Percentiles rank a stretch among this genome's conserved stretches.
Conservation (phyloP, 2,113 vertebrate species). For the Centropus bengalensis region DNA sequence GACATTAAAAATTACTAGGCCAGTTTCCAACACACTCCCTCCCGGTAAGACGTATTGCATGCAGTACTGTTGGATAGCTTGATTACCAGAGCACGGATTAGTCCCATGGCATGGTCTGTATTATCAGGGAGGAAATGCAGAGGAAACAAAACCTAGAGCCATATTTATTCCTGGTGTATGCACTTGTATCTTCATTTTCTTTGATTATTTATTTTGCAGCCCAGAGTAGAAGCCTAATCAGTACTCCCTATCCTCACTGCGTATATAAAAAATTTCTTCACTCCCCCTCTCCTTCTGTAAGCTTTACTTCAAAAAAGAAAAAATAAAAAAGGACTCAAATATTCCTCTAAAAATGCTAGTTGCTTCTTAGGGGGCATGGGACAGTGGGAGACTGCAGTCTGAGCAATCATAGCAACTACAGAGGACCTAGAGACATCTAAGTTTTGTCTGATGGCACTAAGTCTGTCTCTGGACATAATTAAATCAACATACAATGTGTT, state of each 20-base stretch:
- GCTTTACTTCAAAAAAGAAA: not conserved
- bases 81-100: not conserved
- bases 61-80: not conserved
- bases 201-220: slow-evolving; percentile 2
- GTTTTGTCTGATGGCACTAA: not conserved
- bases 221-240: not conserved
- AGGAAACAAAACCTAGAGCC: not conserved
- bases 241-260: not conserved
- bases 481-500: not conserved
- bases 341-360: not conserved
- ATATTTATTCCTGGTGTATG: not conserved
- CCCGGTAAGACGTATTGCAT: not conserved
- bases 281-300: slow-evolving; percentile 45
- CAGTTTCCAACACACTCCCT: not conserved
- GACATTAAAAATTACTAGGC: not conserved
- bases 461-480: not conserved
- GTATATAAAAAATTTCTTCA: slow-evolving; percentile 23
- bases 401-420: not conserved
- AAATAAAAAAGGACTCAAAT: not conserved
- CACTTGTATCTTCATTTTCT: not conserved
- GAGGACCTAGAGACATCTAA: not conserved
- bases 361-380: not conserved
- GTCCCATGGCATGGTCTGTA: not conserved
- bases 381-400: not conserved
- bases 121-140: not conserved